A percentile compares a stretch with the other conserved stretches of the same genome.
These are phyloP conservation scores for Eulithis testata DNA, from an alignment of 2,888 invertebrate genomes.

Conservation along the genomic window DNA sequence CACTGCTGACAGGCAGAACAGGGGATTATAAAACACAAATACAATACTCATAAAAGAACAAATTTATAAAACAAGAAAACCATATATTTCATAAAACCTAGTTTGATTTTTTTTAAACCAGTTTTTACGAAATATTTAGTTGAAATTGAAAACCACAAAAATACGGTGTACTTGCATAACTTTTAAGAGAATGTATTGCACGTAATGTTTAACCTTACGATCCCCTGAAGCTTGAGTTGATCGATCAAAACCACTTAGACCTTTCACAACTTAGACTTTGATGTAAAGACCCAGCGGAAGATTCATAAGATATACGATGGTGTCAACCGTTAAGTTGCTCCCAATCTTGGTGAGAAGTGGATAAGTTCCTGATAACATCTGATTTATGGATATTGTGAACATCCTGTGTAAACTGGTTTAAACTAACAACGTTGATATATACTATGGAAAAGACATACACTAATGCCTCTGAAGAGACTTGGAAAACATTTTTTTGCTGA, in stretches of 20 bases:
- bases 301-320: constrained; percentile 16
- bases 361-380: constrained; percentile 41
- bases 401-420: constrained; percentile 40
- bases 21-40: no score
- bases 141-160: background rate
- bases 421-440: constrained; percentile 18
- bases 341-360: constrained; percentile 30
- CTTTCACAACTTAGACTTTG: constrained; percentile 15
- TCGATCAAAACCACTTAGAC: constrained; percentile 8
- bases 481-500: background rate
- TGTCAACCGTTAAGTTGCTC: constrained; percentile 32
- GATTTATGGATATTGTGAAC: constrained; percentile 42
- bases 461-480: background rate
- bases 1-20: no score
- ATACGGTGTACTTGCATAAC: background rate
- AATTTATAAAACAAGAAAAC: no score
- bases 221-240: background rate
- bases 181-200: background rate
- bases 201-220: no score
- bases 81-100: no score
- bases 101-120: no score
- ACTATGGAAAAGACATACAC: background rate
- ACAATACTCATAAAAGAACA: no score
- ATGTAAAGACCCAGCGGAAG: constrained; percentile 13
- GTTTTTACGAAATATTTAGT: no score